Conservation (phyloP, 2,797 vertebrate genomes). For the Geotrypetes seraphini region DNA sequence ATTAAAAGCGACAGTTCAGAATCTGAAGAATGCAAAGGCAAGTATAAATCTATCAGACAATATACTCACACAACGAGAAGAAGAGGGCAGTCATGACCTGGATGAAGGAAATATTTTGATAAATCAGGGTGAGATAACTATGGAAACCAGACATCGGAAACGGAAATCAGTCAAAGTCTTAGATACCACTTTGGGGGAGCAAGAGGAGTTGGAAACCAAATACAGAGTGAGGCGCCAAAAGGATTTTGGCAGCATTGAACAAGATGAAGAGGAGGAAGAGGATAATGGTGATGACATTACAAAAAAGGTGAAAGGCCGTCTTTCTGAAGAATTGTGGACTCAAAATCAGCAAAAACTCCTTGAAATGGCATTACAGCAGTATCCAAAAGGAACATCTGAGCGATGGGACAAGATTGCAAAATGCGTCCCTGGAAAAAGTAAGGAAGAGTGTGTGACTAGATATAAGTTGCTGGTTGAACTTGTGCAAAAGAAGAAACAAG, state of each 20-base stretch:
- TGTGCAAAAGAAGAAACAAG: slow-evolving; percentile 85
- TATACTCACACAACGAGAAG: slow-evolving; percentile 63
- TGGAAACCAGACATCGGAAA: slow-evolving; percentile 36
- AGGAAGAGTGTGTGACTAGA: slow-evolving; percentile 89
- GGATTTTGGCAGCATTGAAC: slow-evolving; percentile 67
- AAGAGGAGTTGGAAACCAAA: slow-evolving; percentile 41
- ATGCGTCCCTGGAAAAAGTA: slow-evolving; percentile 79
- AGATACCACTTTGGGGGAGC: background rate
- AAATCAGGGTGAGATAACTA: slow-evolving; percentile 3
- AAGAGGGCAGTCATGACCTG: slow-evolving; percentile 29
- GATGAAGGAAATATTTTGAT: slow-evolving; percentile 9
- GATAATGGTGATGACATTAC: slow-evolving; percentile 57
- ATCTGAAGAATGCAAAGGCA: slow-evolving; percentile 30
- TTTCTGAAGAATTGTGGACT: slow-evolving; percentile 63
- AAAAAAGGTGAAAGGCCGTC: slow-evolving; percentile 23
- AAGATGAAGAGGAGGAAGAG: slow-evolving; percentile 21
- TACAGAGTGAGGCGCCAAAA: slow-evolving; percentile 68
- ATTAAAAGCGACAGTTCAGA: slow-evolving; percentile 50
- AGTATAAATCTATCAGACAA: slow-evolving; percentile 46
- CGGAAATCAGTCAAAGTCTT: slow-evolving; percentile 45
- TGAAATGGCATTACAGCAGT: slow-evolving; percentile 83
- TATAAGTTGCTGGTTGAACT: slow-evolving; percentile 89
- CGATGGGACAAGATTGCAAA: slow-evolving; percentile 93
- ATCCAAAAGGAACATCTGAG: slow-evolving; percentile 74
- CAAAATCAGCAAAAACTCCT: slow-evolving; percentile 91